phyloP scores from a whole-genome alignment of 2,113 vertebrate species.

The Psammodynastes pulverulentus region DNA sequence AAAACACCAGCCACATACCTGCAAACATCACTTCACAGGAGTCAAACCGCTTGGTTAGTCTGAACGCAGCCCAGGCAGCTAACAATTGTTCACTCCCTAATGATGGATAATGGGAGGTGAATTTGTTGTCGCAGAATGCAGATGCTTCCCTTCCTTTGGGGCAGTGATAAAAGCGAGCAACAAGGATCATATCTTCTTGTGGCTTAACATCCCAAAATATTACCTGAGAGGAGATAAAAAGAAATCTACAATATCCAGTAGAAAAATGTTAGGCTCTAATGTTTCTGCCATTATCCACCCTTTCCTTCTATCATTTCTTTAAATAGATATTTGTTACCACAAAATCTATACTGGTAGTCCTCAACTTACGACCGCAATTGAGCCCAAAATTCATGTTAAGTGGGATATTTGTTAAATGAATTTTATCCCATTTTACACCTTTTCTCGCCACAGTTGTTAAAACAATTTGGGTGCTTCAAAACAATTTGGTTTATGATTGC shows the following conservation, averaged over 20 bases:
- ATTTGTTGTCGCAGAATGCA: constrained; percentile 35
- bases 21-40: background rate
- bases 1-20: background rate
- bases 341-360: background rate
- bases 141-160: constrained; percentile 37
- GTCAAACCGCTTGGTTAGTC: constrained; percentile 17
- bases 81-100: constrained; percentile 39
- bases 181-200: constrained; percentile 48
- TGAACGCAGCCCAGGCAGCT: constrained; percentile 42
- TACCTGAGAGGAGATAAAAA: constrained; percentile 26
- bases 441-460: background rate
- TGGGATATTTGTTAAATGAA: background rate
- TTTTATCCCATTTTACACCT: background rate
- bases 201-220: constrained; percentile 28
- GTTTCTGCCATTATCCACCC: background rate
- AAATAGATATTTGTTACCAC: background rate
- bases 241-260: background rate
- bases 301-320: background rate
- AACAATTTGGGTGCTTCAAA: no score
- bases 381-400: background rate
- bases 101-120: background rate
- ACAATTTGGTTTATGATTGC: background rate
- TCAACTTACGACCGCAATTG: background rate
- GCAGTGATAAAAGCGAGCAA: constrained; percentile 55
- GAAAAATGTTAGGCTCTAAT: background rate